phyloP scores from a whole-genome alignment of 2,113 vertebrate species.

The Leucopternis melanops region DNA sequence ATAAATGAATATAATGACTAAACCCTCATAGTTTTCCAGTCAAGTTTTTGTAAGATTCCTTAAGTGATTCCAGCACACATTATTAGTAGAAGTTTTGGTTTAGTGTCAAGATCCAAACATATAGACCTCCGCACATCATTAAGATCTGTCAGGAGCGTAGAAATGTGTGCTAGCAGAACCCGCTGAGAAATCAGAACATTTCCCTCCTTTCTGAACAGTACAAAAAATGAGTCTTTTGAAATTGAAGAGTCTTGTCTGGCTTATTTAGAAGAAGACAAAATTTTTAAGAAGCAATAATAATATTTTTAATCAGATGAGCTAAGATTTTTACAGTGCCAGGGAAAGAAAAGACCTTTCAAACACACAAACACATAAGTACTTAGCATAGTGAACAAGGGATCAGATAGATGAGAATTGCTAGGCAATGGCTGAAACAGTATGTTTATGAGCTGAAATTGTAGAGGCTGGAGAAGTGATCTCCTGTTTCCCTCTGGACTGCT shows the following conservation, averaged over 20 bases:
- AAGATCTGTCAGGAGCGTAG: neutral
- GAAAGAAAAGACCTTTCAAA: neutral
- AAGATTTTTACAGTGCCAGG: neutral
- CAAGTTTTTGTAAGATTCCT: neutral
- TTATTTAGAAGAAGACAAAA: neutral
- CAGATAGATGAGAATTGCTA: neutral
- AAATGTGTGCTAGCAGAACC: neutral
- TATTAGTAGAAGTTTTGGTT: neutral
- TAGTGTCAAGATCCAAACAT: neutral
- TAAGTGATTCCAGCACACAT: neutral
- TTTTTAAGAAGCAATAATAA: neutral
- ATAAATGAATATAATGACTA: constrained; percentile 35
- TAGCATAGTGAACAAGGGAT: neutral
- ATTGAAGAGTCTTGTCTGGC: neutral
- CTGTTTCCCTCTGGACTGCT: neutral
- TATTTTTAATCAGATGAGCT: neutral
- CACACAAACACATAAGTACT: neutral
- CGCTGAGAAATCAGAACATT: neutral
- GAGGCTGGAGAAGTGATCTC: neutral
- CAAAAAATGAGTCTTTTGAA: neutral
- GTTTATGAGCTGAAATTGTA: neutral
- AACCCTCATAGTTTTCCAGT: constrained; percentile 16
- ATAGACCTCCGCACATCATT: neutral
- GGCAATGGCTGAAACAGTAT: neutral
- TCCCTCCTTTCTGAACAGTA: neutral